Percentiles rank a stretch among this genome's conserved stretches.
phyloP scores from a whole-genome alignment of 2,113 vertebrate genomes.

The Nycticebus coucang region DNA sequence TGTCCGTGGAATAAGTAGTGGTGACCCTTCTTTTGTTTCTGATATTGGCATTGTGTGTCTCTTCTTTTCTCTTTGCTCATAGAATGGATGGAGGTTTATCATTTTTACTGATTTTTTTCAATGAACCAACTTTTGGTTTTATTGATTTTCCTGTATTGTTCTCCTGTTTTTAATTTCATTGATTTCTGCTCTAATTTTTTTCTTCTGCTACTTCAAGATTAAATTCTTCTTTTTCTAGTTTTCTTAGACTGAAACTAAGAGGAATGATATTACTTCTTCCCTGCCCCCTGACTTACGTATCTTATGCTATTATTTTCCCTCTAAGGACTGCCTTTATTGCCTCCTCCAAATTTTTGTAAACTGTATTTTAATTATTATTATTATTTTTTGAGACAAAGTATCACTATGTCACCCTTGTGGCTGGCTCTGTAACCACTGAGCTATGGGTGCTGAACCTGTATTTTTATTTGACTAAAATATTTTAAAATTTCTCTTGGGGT shows the following conservation, averaged over 20 bases:
- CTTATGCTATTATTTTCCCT: neutral
- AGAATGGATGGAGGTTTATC: neutral
- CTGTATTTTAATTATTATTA: neutral
- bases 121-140: neutral
- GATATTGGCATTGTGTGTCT: neutral
- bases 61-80: neutral
- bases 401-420: too few species aligned
- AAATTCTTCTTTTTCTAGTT: neutral
- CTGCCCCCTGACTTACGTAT: neutral
- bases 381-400: too few species aligned
- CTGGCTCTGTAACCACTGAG: too few species aligned
- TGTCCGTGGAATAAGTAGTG: neutral
- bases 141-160: conserved; percentile 22
- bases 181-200: conserved; percentile 32
- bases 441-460: neutral
- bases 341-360: neutral
- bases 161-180: neutral
- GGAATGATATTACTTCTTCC: neutral
- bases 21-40: neutral
- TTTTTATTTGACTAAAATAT: conserved; percentile 19
- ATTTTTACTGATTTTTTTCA: neutral
- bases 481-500: neutral
- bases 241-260: neutral
- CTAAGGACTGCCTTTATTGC: neutral
- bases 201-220: neutral